Evolutionary conservation across 1,140 invertebrate genomes (phyloP).

Genomic region (Bombus cullumanus): DNA sequence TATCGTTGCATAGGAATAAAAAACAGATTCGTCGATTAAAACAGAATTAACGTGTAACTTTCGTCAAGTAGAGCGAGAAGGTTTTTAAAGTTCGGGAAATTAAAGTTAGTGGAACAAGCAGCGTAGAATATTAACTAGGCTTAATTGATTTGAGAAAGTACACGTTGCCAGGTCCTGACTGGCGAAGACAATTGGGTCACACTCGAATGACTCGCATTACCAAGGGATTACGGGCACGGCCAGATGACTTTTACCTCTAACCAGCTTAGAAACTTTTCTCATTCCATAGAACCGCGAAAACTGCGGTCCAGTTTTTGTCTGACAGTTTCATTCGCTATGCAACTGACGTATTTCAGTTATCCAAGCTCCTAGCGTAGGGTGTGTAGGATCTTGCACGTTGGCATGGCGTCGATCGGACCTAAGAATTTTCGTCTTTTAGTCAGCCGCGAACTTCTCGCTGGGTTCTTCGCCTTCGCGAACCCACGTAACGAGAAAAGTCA

Average conservation of each 20-base stretch:
- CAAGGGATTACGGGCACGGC: conserved; percentile 56
- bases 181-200: conserved; percentile 43
- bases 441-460: conserved; percentile 36
- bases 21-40: background rate
- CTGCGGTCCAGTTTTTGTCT: conserved; percentile 29
- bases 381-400: background rate
- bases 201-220: conserved; percentile 58
- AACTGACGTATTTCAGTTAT: conserved; percentile 64
- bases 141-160: conserved; percentile 44
- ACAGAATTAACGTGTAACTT: background rate
- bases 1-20: background rate
- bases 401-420: conserved; percentile 33
- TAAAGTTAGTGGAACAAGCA: no score
- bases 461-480: conserved; percentile 17
- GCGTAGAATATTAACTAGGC: conserved; percentile 27
- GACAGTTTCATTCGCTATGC: conserved; percentile 62
- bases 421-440: conserved; percentile 52
- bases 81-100: background rate
- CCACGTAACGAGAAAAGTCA: conserved; percentile 36
- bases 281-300: conserved; percentile 48
- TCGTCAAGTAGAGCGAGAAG: no score
- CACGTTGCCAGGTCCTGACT: background rate
- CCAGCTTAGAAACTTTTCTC: conserved; percentile 66
- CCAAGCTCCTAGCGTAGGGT: conserved; percentile 4
- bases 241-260: conserved; percentile 63